Evolutionary conservation across 2,113 vertebrate genomes (phyloP).

Genomic region (Marcusenius ussheri): DNA sequence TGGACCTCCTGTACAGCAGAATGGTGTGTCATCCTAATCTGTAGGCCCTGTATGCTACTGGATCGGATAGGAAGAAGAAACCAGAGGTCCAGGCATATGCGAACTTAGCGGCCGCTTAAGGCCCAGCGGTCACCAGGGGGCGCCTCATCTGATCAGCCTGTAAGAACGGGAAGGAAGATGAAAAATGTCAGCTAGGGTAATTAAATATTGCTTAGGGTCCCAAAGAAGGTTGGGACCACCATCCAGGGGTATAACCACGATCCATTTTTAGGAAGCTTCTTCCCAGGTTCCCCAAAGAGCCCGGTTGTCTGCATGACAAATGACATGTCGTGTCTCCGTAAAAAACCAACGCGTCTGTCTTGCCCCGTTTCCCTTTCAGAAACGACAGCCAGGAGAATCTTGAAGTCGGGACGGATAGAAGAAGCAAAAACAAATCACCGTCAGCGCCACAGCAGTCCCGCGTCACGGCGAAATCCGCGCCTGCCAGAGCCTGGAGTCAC

Average conservation of each 20-base stretch:
- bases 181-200: background rate
- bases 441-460: background rate
- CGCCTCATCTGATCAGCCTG: background rate
- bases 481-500: background rate
- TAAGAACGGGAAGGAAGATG: background rate
- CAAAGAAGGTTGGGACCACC: background rate
- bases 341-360: background rate
- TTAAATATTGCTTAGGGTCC: background rate
- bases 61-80: background rate
- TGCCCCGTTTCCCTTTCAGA: background rate
- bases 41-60: background rate
- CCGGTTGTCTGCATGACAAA: background rate
- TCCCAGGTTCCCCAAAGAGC: background rate
- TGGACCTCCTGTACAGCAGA: background rate
- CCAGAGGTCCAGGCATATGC: background rate
- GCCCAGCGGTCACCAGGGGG: background rate
- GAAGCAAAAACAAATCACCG: background rate
- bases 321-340: background rate
- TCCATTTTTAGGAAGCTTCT: background rate
- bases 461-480: background rate
- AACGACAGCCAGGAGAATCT: background rate
- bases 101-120: background rate
- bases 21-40: background rate
- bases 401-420: background rate
- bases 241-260: background rate